A percentile compares a stretch with the other conserved stretches of the same genome.
phyloP scores from a whole-genome alignment of 1,140 invertebrate genomes.

The Heliconius congener region DNA sequence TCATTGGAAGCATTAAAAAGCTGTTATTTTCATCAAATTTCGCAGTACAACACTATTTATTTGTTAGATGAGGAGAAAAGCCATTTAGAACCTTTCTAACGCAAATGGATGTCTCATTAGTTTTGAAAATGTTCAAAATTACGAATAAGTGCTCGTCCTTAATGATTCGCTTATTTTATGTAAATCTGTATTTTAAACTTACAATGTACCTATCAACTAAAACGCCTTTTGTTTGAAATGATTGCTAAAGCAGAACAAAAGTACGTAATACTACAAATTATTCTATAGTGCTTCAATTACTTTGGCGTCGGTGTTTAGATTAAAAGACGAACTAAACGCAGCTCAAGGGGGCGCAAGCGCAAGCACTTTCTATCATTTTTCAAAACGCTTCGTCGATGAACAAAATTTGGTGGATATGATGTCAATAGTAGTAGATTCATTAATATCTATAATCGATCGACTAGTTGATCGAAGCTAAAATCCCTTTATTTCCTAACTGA shows the following conservation, averaged over 20 bases:
- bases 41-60: neutral
- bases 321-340: too few species aligned
- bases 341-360: too few species aligned
- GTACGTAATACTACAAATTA: neutral
- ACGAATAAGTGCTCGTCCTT: neutral
- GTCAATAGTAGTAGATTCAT: too few species aligned
- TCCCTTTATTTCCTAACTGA: too few species aligned
- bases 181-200: neutral
- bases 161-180: slow-evolving; percentile 4
- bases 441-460: too few species aligned
- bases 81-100: slow-evolving; percentile 6
- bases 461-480: too few species aligned
- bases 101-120: slow-evolving; percentile 12
- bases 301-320: too few species aligned
- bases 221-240: neutral
- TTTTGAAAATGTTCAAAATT: slow-evolving; percentile 1
- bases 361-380: too few species aligned
- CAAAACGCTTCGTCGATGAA: too few species aligned
- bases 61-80: neutral
- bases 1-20: neutral
- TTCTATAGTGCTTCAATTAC: neutral
- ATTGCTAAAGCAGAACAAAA: neutral
- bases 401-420: too few species aligned
- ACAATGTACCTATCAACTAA: neutral
- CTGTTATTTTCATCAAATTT: neutral